phyloP scores from a whole-genome alignment of 2,888 invertebrate species.

The Leucophenga maculata region DNA sequence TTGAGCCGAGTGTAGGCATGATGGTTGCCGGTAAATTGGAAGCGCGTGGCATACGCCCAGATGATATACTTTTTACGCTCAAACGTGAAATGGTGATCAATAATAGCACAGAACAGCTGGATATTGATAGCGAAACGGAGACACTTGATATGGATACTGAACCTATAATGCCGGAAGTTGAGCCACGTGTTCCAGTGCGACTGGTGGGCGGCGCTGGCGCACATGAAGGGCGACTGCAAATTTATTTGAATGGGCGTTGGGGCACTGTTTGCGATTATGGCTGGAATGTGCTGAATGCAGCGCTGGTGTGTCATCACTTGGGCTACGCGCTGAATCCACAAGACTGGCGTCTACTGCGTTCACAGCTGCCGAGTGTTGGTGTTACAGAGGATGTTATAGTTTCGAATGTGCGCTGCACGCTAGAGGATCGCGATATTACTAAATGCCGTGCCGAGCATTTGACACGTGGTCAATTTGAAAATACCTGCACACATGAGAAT shows the following conservation, averaged over 20 bases:
- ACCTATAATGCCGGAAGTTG: conserved; percentile 75
- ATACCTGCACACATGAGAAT: conserved; percentile 88
- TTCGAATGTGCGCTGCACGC: conserved; percentile 91
- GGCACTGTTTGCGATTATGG: conserved; percentile 98
- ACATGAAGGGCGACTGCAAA: conserved; percentile 90
- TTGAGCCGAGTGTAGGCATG: conserved; percentile 94
- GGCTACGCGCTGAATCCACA: conserved; percentile 93
- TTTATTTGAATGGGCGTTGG: conserved; percentile 90
- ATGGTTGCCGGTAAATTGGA: conserved; percentile 95
- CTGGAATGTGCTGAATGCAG: conserved; percentile 93
- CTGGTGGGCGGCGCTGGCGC: conserved; percentile 86
- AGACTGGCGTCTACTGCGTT: conserved; percentile 89
- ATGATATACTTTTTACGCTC: conserved; percentile 84
- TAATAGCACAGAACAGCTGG: conserved; percentile 75
- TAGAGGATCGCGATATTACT: conserved; percentile 91
- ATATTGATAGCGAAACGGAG: conserved; percentile 70
- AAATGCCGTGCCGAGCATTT: conserved; percentile 85
- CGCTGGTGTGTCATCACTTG: conserved; percentile 94
- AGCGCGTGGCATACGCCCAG: conserved; percentile 84
- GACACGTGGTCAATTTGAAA: conserved; percentile 81
- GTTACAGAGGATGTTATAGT: conserved; percentile 83
- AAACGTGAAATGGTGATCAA: conserved; percentile 83
- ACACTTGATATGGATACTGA: conserved; percentile 75
- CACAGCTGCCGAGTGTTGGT: conserved; percentile 85
- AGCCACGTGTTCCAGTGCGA: conserved; percentile 81